Evolutionary conservation across 2,888 invertebrate species (phyloP).

Genomic region (Platycheirus albimanus): DNA sequence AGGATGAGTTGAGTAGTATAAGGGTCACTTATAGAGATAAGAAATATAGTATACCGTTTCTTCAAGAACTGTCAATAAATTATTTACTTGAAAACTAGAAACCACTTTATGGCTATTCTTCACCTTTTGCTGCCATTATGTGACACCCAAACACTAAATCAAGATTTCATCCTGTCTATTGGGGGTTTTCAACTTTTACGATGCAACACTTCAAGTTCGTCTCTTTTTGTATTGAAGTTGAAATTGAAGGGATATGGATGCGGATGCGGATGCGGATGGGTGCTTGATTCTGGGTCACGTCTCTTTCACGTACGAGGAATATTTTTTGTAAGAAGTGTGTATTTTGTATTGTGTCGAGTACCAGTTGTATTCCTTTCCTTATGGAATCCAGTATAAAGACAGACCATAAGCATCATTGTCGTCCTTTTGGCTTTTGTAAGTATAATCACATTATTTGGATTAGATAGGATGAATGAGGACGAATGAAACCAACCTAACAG

Average conservation of each 20-base stretch:
- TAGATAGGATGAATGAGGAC: constrained; percentile 26
- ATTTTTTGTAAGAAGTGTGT: background rate
- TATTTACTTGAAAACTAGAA: constrained; percentile 51
- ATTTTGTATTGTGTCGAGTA: background rate
- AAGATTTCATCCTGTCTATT: background rate
- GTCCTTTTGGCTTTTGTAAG: constrained; percentile 23
- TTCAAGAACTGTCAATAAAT: constrained; percentile 49
- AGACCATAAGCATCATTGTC: background rate
- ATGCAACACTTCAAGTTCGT: constrained; percentile 1
- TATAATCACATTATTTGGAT: constrained; percentile 41
- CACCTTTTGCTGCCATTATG: constrained; percentile 12
- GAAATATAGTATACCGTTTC: constrained; percentile 1
- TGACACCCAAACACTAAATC: constrained; percentile 19
- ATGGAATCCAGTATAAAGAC: background rate
- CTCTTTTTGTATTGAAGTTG: no score
- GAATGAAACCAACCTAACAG: background rate
- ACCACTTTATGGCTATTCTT: constrained; percentile 37
- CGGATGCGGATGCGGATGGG: no score
- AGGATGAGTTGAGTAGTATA: constrained; percentile 9
- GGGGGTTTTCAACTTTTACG: background rate
- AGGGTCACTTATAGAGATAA: constrained; percentile 28
- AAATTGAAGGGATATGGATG: background rate
- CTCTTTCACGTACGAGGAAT: background rate
- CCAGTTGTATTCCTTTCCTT: background rate
- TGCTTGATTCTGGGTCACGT: constrained; percentile 14